Evolutionary conservation across 2,797 vertebrate genomes (phyloP).

Genomic region (Ptychadena robeensis): DNA sequence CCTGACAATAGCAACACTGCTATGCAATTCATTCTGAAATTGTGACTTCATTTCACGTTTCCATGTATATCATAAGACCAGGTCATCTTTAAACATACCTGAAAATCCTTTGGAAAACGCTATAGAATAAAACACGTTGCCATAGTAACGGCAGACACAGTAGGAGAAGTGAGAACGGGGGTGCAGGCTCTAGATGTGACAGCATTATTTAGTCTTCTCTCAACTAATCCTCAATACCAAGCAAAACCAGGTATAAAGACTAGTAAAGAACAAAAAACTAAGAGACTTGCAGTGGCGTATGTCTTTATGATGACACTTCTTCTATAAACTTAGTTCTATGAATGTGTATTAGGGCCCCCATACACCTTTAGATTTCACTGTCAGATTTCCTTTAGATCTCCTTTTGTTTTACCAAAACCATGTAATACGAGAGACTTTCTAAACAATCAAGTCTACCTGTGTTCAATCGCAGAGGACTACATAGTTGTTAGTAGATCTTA

Average conservation of each 20-base stretch:
- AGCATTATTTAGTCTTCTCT: neutral
- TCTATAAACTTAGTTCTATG: neutral
- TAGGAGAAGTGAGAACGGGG: neutral
- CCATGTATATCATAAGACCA: too few species aligned
- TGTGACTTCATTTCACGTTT: too few species aligned
- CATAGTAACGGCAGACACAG: neutral
- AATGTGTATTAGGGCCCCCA: neutral
- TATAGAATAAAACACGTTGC: neutral
- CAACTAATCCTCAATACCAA: neutral
- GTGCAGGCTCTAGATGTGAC: neutral
- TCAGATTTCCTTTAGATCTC: too few species aligned
- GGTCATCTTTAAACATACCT: neutral
- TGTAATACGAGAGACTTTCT: too few species aligned
- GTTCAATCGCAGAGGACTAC: too few species aligned
- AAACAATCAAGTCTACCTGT: too few species aligned
- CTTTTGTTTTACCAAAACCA: too few species aligned
- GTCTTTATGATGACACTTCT: neutral
- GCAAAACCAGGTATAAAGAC: neutral
- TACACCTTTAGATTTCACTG: too few species aligned
- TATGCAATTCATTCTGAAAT: too few species aligned
- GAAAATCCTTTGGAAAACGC: neutral
- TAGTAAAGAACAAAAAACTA: neutral
- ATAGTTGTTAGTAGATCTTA: too few species aligned
- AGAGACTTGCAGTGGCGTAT: neutral
- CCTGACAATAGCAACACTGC: too few species aligned